Conservation (phyloP, 2,888 invertebrate genomes). For the Drosophila tanythrix region DNA sequence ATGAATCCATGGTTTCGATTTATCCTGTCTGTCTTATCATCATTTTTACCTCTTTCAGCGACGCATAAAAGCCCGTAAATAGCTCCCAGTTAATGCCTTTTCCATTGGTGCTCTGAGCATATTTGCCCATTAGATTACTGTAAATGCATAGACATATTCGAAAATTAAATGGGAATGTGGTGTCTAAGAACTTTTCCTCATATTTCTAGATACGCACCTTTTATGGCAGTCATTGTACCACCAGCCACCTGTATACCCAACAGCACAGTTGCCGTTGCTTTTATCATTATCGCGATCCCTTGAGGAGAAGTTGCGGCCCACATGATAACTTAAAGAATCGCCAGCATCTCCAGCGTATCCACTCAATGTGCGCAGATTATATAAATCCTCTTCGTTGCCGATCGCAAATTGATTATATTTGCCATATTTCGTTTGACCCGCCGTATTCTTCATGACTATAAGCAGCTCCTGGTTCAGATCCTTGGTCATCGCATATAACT, state of each 20-base stretch:
- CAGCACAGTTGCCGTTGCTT: slow-evolving; percentile 89
- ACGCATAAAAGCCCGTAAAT: slow-evolving; percentile 87
- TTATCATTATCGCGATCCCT: slow-evolving; percentile 89
- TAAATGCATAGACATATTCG: neutral
- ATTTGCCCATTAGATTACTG: slow-evolving; percentile 89
- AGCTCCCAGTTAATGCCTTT: slow-evolving; percentile 89
- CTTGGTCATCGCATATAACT: slow-evolving; percentile 86
- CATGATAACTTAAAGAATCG: slow-evolving; percentile 89
- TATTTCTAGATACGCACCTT: slow-evolving; percentile 82
- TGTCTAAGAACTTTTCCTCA: neutral
- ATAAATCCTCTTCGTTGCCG: slow-evolving; percentile 88
- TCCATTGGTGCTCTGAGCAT: slow-evolving; percentile 86
- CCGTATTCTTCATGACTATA: slow-evolving; percentile 87
- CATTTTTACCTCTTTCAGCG: slow-evolving; percentile 88
- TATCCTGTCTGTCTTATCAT: slow-evolving; percentile 86
- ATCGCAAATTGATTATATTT: slow-evolving; percentile 88
- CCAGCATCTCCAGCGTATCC: slow-evolving; percentile 88
- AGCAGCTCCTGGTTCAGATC: slow-evolving; percentile 86
- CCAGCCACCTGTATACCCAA: slow-evolving; percentile 89
- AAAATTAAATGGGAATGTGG: neutral
- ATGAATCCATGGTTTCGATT: neutral
- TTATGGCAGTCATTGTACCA: slow-evolving; percentile 90
- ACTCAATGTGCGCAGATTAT: slow-evolving; percentile 88
- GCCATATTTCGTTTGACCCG: slow-evolving; percentile 86
- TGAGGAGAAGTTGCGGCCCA: slow-evolving; percentile 89